Base-by-base conservation (phyloP, 1,140 invertebrate species). In the Drosophila varians region DNA sequence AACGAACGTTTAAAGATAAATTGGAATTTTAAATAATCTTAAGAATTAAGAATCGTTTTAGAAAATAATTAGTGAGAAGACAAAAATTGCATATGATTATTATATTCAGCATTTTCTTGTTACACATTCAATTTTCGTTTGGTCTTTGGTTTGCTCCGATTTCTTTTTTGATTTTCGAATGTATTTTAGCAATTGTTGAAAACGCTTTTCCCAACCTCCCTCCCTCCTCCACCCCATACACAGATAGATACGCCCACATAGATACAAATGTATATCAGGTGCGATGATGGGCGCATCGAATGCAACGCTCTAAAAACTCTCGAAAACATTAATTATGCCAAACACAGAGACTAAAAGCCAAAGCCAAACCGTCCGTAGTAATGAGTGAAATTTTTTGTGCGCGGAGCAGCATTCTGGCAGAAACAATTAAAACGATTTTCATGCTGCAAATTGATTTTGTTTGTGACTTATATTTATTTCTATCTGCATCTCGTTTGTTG, bases 71-170 rank as follows among this genome's bases (percentile, higher is more conserved):
- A 57, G 51, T 71, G 48, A 73, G 53, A 54, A 64, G 64, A 75
- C 79, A 84, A 84, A 84, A 84, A 84, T 84, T 84, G 80, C 80
- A 84, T 86, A 84, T 80, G 74, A 71, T 82, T 83, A 71, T 82
- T 83, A 69, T 86, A 86, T 73, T 84, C 80, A 84, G 80, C 80
- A 84, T 84, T 76, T 76, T 76, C 53, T 86, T 79, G 80, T 79
- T 82, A 65, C 66, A 69, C 74, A 57, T 77, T 57, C 56, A 31
- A 40, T 53, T 57, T 60, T 23, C 25, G 31, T 52, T 48, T 58
- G 9, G 9, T 40, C 43, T 68, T 31, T 5, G 26, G 45, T 19
- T 38, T 38, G 19, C 42, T 53, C 43, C 34, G 43, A 53, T 62
- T 61, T 60, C 43, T 11, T 58, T 73, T 31, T 71, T 47, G 6